Evolutionary conservation across 2,113 vertebrate species (phyloP), one percentile per base, ranked within the genome.

Genomic region (Psammodynastes pulverulentus): DNA sequence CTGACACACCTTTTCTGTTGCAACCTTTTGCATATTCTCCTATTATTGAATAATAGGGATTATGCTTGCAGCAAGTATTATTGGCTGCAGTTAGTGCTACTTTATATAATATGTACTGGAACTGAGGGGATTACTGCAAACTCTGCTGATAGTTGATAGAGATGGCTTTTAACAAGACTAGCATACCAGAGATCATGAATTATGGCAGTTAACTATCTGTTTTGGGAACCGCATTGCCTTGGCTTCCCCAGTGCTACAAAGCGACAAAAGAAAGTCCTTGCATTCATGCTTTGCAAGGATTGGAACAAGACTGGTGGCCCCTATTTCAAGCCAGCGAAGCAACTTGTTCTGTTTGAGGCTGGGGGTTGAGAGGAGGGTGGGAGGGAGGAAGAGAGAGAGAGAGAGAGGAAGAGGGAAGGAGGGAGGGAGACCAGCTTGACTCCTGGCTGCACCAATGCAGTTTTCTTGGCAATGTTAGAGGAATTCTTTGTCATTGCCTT

Each of bases 1-100:
- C 94, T 94, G 90, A 56, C 84, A 93, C 67, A 92, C 91, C 90
- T 94, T 92, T 95, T 92, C 56, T 0, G 0, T 87, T 95, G 15
- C 0, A 85, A 93, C 1, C 1, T 72, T 84, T 92, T 54, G 7
- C 21, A 21, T 39, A 34, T 34, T 91, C 43, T 88, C 91, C 29
- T 72, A 84, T 79, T 52, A 23, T 23, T 86, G 10, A 58, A 72
- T 51, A 54, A 89, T 29, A 92, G 88, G 15, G 52, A 62, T 52
- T 45, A 52, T 62, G 24, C 49, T 88, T 48, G 62, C 34, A 72
- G 58, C 24, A 79, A 52, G 9, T 19, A 7, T 53, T 72, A 53
- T 21, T 88, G 86, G 48, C n/a, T 24, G 51, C 79, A 15, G 17
- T 49, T 12, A 48, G 8, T 89, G 48, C 12, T 52, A 79, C 48